A percentile compares a stretch with the other conserved stretches of the same genome.
These are phyloP conservation scores for Coelopa pilipes DNA, from an alignment of 2,888 invertebrate genomes.

Conservation along the genomic window DNA sequence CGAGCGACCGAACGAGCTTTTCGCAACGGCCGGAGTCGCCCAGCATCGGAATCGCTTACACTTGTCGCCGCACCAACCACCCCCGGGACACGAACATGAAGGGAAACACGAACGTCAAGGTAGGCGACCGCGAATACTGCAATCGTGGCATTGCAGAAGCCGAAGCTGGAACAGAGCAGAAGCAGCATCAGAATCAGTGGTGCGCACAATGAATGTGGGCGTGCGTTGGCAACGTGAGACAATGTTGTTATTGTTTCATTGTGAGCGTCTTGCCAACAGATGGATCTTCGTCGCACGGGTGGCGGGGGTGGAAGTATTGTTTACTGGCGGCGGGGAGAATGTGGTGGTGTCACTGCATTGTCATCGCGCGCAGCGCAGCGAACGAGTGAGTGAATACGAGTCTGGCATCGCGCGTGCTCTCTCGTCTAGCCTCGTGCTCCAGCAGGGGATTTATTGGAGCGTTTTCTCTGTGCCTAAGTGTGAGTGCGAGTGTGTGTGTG, in stretches of 20 bases:
- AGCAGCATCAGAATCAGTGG: background rate
- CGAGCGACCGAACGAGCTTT: slow-evolving; percentile 13
- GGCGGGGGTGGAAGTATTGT: background rate
- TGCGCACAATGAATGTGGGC: slow-evolving; percentile 25
- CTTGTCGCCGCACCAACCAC: no score
- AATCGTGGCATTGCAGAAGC: slow-evolving; percentile 28
- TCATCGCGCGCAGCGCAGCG: no score
- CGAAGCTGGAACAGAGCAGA: slow-evolving; percentile 14
- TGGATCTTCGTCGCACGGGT: no score
- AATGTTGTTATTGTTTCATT: slow-evolving; percentile 22
- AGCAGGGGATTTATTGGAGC: no score
- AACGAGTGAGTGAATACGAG: background rate
- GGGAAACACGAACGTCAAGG: background rate
- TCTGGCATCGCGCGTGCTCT: no score
- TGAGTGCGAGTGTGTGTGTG: background rate
- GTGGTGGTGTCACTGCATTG: background rate
- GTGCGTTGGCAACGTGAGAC: slow-evolving; percentile 23
- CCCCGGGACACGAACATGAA: no score
- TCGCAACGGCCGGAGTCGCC: background rate
- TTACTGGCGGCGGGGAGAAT: background rate
- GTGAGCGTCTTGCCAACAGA: slow-evolving; percentile 3
- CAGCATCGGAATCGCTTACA: no score
- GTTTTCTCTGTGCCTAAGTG: no score
- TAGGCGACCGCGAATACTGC: slow-evolving; percentile 6
- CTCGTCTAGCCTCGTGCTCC: no score